A percentile compares a stretch with the other conserved stretches of the same genome.
phyloP scores from a whole-genome alignment of 2,797 vertebrate species.

The Darevskia mixta region DNA sequence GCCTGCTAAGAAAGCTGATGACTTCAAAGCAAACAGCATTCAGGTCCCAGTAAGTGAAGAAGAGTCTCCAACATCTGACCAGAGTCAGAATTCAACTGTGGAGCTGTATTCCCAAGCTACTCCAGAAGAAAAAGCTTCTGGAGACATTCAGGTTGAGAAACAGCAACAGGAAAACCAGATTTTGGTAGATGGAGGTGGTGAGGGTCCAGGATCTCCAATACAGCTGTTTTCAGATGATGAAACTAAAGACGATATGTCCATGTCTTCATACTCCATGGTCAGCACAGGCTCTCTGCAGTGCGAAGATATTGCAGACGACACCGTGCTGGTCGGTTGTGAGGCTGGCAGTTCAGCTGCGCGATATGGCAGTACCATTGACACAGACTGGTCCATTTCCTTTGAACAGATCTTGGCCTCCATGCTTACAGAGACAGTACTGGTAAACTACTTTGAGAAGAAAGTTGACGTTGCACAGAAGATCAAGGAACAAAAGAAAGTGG shows the following conservation, averaged over 20 bases:
- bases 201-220: conserved; percentile 76
- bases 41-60: conserved; percentile 70
- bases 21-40: conserved; percentile 46
- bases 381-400: conserved; percentile 95
- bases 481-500: conserved; percentile 88
- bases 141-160: conserved; percentile 78
- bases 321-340: conserved; percentile 86
- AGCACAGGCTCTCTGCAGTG: conserved; percentile 91
- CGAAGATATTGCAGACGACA: conserved; percentile 91
- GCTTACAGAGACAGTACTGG: conserved; percentile 92
- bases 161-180: conserved; percentile 73
- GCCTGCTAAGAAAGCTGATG: conserved; percentile 74
- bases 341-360: conserved; percentile 73
- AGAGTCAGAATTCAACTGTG: conserved; percentile 64
- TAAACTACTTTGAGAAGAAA: conserved; percentile 95
- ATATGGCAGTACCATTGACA: conserved; percentile 84
- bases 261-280: conserved; percentile 94
- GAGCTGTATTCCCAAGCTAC: conserved; percentile 64
- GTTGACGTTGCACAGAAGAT: conserved; percentile 88
- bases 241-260: conserved; percentile 90
- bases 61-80: conserved; percentile 66
- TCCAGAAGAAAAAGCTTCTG: conserved; percentile 65
- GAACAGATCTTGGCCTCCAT: conserved; percentile 96
- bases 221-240: conserved; percentile 87
- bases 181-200: conserved; percentile 82